Base-by-base conservation (phyloP, 1,140 invertebrate species). In the Diprion similis region DNA sequence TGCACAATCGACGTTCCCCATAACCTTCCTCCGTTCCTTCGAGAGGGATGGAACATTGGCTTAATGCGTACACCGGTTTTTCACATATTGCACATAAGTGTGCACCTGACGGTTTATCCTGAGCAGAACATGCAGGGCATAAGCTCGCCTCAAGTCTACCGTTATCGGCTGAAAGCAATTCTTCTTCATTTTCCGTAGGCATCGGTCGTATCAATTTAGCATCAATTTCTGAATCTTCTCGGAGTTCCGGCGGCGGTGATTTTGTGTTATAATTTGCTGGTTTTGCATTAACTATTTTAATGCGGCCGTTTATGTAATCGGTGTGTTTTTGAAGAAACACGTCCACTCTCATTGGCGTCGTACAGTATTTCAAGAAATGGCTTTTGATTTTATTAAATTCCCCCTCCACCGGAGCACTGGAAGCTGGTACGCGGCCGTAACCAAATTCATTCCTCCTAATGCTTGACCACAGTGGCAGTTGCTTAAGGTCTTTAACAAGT, bases 71-170 rank as follows among this genome's bases (percentile, higher is more conserved):
- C 1, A 80, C 75, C 69, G 71, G 68, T 69, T 66, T 71, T 1
- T 71, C 19, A 65, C 77, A 80, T 15, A 72, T 64, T 13, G 73
- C 17, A 64, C 78, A 81, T 37, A n/a, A n/a, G n/a, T n/a, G n/a
- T n/a, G n/a, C n/a, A n/a, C n/a, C n/a, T n/a, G n/a, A n/a, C n/a
- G n/a, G n/a, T 19, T 64, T 48, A 47, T 78, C 68, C 64, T 75
- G 72, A 68, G 71, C 75, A 13, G n/a, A 65, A 47, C 78, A 79
- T n/a, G 72, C 78, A 48, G 47, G 10, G 68, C 76, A 77, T 46
- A 15, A 51, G 48, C 15, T 51, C 15, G 10, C 48, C 48, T 10
- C 10, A 10, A 15, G n/a, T 47, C 48, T 51, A 15, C 15, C 15
- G 48, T 51, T 51, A 10, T 15, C 10, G 10, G 10, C 48, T 51